These are phyloP conservation scores for Pterophyllum scalare DNA, from an alignment of 2,113 vertebrate species.

Conservation along the genomic window DNA sequence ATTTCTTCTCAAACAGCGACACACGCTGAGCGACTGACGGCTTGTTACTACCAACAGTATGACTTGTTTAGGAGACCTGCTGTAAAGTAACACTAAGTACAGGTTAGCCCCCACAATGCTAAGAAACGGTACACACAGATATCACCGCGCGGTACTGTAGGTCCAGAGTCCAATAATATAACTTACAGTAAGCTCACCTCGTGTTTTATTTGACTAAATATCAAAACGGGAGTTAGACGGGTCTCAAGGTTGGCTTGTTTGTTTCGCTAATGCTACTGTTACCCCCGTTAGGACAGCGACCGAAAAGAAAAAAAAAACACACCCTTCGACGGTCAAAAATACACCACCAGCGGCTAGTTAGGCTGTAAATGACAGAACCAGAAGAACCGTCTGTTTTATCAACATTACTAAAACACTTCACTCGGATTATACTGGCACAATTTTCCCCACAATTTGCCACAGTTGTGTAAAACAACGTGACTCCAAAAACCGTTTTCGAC, in stretches of 20 bases:
- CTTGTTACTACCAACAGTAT: not conserved
- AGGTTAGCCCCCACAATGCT: not conserved
- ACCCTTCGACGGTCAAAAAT: conserved; percentile 49
- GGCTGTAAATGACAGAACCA: not conserved
- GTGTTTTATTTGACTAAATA: conserved; percentile 15
- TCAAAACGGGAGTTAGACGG: not conserved
- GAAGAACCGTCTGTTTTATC: not conserved
- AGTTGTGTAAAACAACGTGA: conserved; percentile 54
- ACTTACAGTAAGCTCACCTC: conserved; percentile 37
- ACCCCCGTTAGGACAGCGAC: conserved; percentile 28
- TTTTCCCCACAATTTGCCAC: not conserved
- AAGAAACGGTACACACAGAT: not conserved
- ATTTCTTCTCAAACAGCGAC: not conserved
- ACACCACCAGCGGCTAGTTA: not conserved
- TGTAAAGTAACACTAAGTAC: not conserved
- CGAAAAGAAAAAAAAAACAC: conserved; percentile 40
- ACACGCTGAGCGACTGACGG: not conserved
- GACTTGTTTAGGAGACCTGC: not conserved
- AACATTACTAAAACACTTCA: conserved; percentile 8
- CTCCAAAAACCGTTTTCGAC: conserved; percentile 20
- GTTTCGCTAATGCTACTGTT: conserved; percentile 43
- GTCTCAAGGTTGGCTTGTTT: not conserved
- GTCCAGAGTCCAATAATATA: not conserved
- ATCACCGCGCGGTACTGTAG: not conserved
- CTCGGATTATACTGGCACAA: not conserved